Evolutionary conservation across 2,888 invertebrate genomes (phyloP), one percentile per base, ranked within the genome.

Genomic region (Didymodactylos carnosus): DNA sequence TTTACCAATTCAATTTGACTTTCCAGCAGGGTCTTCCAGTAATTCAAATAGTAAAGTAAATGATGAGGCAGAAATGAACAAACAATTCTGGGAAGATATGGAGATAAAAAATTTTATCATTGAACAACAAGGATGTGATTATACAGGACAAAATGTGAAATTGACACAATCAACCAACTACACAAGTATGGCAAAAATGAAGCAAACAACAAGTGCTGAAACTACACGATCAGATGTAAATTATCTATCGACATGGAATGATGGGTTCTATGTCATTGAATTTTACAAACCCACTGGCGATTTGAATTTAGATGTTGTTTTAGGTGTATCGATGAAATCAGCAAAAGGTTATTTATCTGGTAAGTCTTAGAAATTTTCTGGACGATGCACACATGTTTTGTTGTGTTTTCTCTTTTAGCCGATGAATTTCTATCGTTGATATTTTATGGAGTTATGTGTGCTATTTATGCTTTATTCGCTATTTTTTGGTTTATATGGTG

Each of bases 361-460:
- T n/a, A n/a, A n/a, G n/a, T n/a, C n/a, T n/a, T n/a, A n/a, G n/a
- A n/a, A n/a, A n/a, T n/a, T n/a, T n/a, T n/a, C n/a, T n/a, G n/a
- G n/a, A n/a, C n/a, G n/a, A n/a, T n/a, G n/a, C n/a, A n/a, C n/a
- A n/a, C n/a, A n/a, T n/a, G n/a, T n/a, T n/a, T n/a, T n/a, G n/a
- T n/a, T n/a, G n/a, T n/a, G n/a, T n/a, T n/a, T n/a, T n/a, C n/a
- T n/a, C n/a, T n/a, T n/a, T n/a, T n/a, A 35, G 62, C 62, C 3
- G 62, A 62, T 62, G 62, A 62, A 62, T 62, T 35, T 62, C 62
- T 35, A n/a, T 29, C 62, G 19, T 35, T 62, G 35, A 35, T 62
- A 35, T 74, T 74, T 35, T 74, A 53, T 40, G 53, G 74, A 16
- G 46, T 74, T 19, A 74, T 74, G 74, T 74, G 74, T 46, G 74